Evolutionary conservation across 2,797 vertebrate species (phyloP).

Genomic region (Varecia variegata): DNA sequence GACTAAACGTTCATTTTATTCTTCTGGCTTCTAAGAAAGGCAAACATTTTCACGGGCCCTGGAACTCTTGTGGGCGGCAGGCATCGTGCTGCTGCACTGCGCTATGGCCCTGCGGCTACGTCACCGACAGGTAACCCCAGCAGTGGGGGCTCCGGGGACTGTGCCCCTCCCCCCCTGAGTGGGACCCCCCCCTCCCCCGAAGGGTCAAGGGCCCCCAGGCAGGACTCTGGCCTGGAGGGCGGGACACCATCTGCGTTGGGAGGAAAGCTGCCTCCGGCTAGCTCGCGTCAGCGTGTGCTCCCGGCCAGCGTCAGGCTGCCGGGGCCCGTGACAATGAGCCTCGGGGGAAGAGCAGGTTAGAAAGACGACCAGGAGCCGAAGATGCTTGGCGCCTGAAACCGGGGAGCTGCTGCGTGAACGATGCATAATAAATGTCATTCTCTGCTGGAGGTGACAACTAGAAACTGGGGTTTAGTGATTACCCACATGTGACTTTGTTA

Average conservation of each 20-base stretch:
- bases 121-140: background rate
- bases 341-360: rapidly evolving
- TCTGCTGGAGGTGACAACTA: background rate
- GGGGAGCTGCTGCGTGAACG: rapidly evolving
- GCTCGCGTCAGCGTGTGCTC: background rate
- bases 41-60: background rate
- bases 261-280: too few species aligned
- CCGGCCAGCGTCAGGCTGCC: background rate
- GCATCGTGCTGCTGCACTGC: background rate
- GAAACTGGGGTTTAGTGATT: background rate
- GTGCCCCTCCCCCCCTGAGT: background rate
- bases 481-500: background rate
- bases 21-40: background rate
- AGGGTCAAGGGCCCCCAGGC: rapidly evolving
- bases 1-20: background rate
- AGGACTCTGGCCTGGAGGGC: background rate
- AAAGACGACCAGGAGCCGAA: background rate
- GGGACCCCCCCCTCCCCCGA: background rate
- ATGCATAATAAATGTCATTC: background rate
- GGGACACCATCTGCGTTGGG: rapidly evolving
- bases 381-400: background rate
- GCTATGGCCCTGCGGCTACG: background rate
- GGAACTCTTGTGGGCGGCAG: background rate
- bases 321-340: rapidly evolving
- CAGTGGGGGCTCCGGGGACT: background rate